Evolutionary conservation across 2,797 vertebrate species (phyloP), one percentile per base, ranked within the genome.

Genomic region (Discoglossus pictus): DNA sequence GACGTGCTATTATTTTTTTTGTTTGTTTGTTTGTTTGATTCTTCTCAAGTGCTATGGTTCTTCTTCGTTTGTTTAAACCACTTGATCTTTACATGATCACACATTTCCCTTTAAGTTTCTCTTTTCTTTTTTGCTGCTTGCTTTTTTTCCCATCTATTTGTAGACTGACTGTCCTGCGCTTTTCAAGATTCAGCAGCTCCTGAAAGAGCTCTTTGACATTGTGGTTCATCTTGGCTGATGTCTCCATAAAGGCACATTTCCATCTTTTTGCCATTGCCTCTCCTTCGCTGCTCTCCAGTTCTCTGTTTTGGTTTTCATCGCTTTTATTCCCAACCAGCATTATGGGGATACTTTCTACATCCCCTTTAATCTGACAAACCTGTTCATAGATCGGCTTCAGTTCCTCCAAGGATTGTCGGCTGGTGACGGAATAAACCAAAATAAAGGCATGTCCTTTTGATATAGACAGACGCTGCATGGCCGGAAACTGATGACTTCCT

Each of bases 191-290:
- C 42, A 92, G 86, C 50, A 92, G 43, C 78, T 92, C 90, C 76
- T 92, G 90, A 48, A 92, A 92, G 38, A 92, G 83, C 77, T 92
- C 91, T 71, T 92, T 91, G 52, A 92, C 90, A 0, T 92, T 92
- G 77, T 90, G 86, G 60, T 91, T 91, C 10, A 83, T 86, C 83
- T 92, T 92, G 72, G 91, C 91, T 2, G 91, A 92, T 5, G 91
- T 92, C 78, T 92, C 91, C 90, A 91, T 90, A 74, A 92, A 92
- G 68, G 90, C 90, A 36, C 91, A 92, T 78, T 89, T 90, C 91
- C 91, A 92, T 12, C 82, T 85, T 73, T 86, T 89, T 21, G 91
- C 88, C 79, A 87, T 77, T 46, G 86, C 88, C 76, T 92, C 91
- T 0, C 88, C 91, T 51, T 89, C 91, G 0, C 80, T 67, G 59